Evolutionary conservation across 2,888 invertebrate species (phyloP), one percentile per base, ranked within the genome.

Genomic region (Serripes groenlandicus): DNA sequence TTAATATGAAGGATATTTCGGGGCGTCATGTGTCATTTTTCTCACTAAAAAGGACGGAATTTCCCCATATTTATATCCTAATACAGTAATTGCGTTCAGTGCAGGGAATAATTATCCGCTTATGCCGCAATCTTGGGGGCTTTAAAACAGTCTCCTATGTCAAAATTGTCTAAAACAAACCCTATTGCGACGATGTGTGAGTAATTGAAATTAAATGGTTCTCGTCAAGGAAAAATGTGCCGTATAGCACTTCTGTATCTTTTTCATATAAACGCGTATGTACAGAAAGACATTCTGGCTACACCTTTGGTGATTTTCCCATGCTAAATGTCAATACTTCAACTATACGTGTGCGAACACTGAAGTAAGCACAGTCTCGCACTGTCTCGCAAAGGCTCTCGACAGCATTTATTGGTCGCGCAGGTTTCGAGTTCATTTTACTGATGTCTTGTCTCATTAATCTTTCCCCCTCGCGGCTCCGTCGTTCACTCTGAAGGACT

Each of bases 111-210:
- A 62, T 62, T 62, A n/a, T n/a, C 9, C 32, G n/a, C 32, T 62
- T 42, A 66, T 42, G 37, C 66, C 35, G 28, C 66, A 66, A 66
- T 66, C 66, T 66, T 30, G 23, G 37, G 71, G 37, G 54, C 35
- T 3, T 58, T 34, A 58, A 69, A 71, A 71, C 71, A 71, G 71
- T 35, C 35, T 34, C 34, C 32, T 58, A 56, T 58, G 71, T 58
- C 71, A 18, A 62, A 34, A 60, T 70, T 84, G 84, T 84, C 84
- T 62, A 72, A 75, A 81, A 77, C 81, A 84, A 78, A 81, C 79
- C 79, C 72, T 72, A 26, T 42, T 54, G 71, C 68, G 58, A 52
- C 81, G 84, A 80, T 77, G 62, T 66, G 60, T 56, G 60, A 75
- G 54, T 84, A 81, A 84, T 81, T 84, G 80, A 78, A 84, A 75